A percentile compares a stretch with the other conserved stretches of the same genome.
Evolutionary conservation across 2,797 vertebrate species (phyloP).

Genomic region (Chaetodon trifasciatus): DNA sequence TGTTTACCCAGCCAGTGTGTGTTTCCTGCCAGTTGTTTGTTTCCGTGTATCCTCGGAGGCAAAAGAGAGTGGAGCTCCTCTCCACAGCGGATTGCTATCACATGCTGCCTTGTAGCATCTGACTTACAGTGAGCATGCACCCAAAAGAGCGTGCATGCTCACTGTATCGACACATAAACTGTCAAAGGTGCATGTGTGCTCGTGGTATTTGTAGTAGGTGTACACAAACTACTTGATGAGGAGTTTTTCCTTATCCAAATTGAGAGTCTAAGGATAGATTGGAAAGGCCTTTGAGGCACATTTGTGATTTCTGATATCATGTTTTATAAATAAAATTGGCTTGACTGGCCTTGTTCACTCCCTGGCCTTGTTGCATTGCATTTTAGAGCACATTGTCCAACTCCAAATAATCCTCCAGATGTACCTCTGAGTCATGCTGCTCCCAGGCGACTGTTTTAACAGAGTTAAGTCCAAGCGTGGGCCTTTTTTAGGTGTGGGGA

Average conservation of each 20-base stretch:
- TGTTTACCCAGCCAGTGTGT: conserved; percentile 45
- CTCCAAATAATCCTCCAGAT: conserved; percentile 39
- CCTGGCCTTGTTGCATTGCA: neutral
- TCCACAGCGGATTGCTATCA: conserved; percentile 57
- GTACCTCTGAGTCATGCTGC: conserved; percentile 38
- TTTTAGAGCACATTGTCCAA: conserved; percentile 9
- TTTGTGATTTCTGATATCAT: neutral
- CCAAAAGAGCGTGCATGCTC: neutral
- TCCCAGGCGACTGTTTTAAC: conserved; percentile 13
- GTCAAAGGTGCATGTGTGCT: neutral
- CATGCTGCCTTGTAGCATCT: conserved; percentile 49
- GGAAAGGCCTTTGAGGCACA: neutral
- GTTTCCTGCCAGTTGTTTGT: conserved; percentile 57
- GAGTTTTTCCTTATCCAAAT: neutral
- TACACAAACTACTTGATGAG: neutral
- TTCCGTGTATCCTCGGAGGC: conserved; percentile 33
- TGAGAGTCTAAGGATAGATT: neutral
- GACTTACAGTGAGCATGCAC: conserved; percentile 6
- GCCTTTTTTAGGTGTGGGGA: conserved; percentile 10
- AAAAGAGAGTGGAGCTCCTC: conserved; percentile 12
- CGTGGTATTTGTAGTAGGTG: conserved; percentile 4
- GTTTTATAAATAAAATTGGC: neutral
- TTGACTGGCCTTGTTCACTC: neutral
- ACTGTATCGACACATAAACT: neutral
- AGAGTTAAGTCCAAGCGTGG: neutral